A percentile compares a stretch with the other conserved stretches of the same genome.
These are phyloP conservation scores for Illadopsis cleaveri DNA, from an alignment of 2,113 vertebrate genomes.

Conservation along the genomic window DNA sequence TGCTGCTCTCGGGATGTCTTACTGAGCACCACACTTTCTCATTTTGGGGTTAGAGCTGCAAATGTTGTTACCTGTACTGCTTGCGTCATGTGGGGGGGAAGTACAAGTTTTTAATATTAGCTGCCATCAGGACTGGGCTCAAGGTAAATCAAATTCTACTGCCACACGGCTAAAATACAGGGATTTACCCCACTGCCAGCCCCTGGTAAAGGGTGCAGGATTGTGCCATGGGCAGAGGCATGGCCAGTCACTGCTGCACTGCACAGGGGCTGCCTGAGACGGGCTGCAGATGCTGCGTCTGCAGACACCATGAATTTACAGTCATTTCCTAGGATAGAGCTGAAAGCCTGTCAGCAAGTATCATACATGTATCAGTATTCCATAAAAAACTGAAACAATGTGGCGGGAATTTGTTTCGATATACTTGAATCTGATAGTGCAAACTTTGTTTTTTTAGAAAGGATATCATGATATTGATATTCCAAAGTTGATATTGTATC, in stretches of 20 bases:
- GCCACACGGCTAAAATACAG: not conserved
- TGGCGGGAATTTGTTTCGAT: not conserved
- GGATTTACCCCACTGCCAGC: not conserved
- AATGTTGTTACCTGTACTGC: not conserved
- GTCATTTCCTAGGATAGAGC: not conserved
- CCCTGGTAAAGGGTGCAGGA: not conserved
- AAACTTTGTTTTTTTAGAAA: not conserved
- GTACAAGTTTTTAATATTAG: not conserved
- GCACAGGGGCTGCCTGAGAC: rapidly evolving
- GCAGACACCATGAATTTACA: not conserved
- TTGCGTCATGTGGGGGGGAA: rapidly evolving
- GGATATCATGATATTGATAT: not conserved
- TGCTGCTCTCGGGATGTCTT: not conserved
- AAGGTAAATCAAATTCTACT: not conserved
- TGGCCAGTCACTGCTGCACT: rapidly evolving
- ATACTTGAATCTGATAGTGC: not conserved
- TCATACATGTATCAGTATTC: not conserved
- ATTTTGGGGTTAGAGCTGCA: not conserved
- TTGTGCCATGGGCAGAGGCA: not conserved
- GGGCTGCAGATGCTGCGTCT: rapidly evolving
- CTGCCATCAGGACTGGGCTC: not conserved
- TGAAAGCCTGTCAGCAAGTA: not conserved
- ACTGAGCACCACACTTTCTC: not conserved
- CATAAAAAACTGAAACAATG: not conserved
- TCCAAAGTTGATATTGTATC: not conserved